A percentile compares a stretch with the other conserved stretches of the same genome.
Conservation (phyloP, 2,888 invertebrate genomes). For the Strigamia transsilvanica region DNA sequence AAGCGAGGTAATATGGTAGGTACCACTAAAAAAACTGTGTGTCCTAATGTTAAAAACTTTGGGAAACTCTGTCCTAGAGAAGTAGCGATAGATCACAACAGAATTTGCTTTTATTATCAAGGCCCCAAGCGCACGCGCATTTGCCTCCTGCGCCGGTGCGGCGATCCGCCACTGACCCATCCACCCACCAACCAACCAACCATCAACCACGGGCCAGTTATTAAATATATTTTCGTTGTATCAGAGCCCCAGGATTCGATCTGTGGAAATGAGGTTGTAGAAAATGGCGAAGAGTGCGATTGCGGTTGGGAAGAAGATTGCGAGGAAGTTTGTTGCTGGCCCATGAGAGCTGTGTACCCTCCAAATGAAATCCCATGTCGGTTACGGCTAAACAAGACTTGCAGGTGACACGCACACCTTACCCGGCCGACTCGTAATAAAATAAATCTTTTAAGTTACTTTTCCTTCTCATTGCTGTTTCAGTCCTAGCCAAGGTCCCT, state of each 20-base stretch:
- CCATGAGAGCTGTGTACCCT: slow-evolving; percentile 82
- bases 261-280: slow-evolving; percentile 98
- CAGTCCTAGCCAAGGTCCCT: slow-evolving; percentile 78
- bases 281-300: slow-evolving; percentile 97
- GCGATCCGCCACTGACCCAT: too few species aligned
- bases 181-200: too few species aligned
- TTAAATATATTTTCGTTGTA: too few species aligned
- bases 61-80: too few species aligned
- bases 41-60: too few species aligned
- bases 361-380: slow-evolving; percentile 84
- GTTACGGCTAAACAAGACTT: slow-evolving; percentile 76
- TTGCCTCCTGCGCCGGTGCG: too few species aligned
- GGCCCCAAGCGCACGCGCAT: too few species aligned
- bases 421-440: background rate
- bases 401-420: slow-evolving; percentile 69
- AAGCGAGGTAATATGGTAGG: too few species aligned
- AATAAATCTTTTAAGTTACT: slow-evolving; percentile 13
- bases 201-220: too few species aligned
- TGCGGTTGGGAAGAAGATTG: slow-evolving; percentile 99
- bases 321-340: slow-evolving; percentile 90
- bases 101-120: too few species aligned
- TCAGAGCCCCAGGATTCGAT: slow-evolving; percentile 90
- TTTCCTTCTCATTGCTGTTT: slow-evolving; percentile 5
- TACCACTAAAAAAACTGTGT: too few species aligned
- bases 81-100: too few species aligned